Evolutionary conservation across 2,797 vertebrate species (phyloP), one percentile per base, ranked within the genome.

Genomic region (Holocentrus rufus): DNA sequence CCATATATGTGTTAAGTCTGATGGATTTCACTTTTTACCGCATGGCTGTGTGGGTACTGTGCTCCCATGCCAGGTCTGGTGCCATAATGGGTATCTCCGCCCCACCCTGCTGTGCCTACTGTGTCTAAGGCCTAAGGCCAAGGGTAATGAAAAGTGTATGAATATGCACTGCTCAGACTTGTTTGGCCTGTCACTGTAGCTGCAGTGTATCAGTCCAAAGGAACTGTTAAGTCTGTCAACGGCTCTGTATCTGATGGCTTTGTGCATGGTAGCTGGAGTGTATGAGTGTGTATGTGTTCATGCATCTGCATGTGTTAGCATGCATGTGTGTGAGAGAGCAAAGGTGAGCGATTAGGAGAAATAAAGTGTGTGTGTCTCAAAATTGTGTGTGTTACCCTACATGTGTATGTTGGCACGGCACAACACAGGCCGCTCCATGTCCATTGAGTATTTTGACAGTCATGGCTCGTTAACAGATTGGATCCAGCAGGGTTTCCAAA

Each of bases 111-210:
- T 86, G 93, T 87, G 82, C 93, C 91, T 95, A 94, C 89, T 90
- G 83, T 84, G 81, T 77, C 50, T 58, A 77, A 82, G 73, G 76
- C 95, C 93, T 80, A 0, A 36, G 94, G 95, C 92, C 65, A 77
- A 78, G 81, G 70, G 91, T 86, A 90, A 88, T 89, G 87, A 93
- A 90, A 89, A 76, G 79, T 86, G 31, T 89, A 93, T 91, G 30
- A 57, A 91, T 65, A 84, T 86, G 79, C 74, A 90, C 89, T 95
- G 95, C 93, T 88, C 92, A 86, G 93, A 93, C 95, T 94, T 95
- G 95, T 91, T 93, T 74, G 65, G 76, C 85, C 80, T 89, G 87
- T 93, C 52, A 15, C 14, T 49, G 77, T 89, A 74, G 85, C 87
- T 85, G 80, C 25, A 81, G 74, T 87, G 79, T 87, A 86, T 90